A percentile compares a stretch with the other conserved stretches of the same genome.
phyloP scores from a whole-genome alignment of 2,113 vertebrate genomes.

The Rhinoptilus africanus region DNA sequence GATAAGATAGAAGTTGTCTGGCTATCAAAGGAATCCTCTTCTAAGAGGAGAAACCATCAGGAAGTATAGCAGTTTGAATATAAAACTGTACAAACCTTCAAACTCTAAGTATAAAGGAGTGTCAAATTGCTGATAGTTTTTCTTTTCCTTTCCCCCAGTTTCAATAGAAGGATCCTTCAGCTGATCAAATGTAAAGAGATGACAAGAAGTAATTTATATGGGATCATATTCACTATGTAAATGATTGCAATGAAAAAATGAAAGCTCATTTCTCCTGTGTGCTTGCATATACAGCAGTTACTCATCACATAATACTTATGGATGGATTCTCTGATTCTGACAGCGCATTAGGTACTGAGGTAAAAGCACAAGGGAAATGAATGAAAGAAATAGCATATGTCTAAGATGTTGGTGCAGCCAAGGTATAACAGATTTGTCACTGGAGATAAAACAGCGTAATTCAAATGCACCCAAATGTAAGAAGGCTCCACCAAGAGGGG shows the following conservation, averaged over 20 bases:
- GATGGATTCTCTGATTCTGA: slow-evolving; percentile 55
- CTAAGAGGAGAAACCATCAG: slow-evolving; percentile 50
- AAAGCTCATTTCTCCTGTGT: slow-evolving; percentile 53
- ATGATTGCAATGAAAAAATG: slow-evolving; percentile 36
- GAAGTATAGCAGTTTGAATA: slow-evolving; percentile 53
- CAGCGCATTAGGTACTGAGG: slow-evolving; percentile 34
- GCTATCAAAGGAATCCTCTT: slow-evolving; percentile 64
- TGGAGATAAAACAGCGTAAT: slow-evolving; percentile 17
- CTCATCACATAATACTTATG: slow-evolving; percentile 54
- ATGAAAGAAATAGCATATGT: slow-evolving; percentile 16
- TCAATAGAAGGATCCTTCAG: slow-evolving; percentile 47
- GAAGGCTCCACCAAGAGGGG: neutral
- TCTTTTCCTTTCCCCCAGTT: neutral
- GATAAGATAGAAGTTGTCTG: slow-evolving; percentile 49
- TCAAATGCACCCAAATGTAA: slow-evolving; percentile 25
- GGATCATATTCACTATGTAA: slow-evolving; percentile 61
- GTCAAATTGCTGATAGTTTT: slow-evolving; percentile 45
- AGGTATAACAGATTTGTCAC: slow-evolving; percentile 36
- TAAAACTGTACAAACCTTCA: slow-evolving; percentile 65
- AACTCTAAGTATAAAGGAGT: slow-evolving; percentile 49
- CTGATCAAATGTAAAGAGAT: slow-evolving; percentile 65
- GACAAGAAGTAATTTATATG: slow-evolving; percentile 70
- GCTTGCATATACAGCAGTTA: slow-evolving; percentile 47
- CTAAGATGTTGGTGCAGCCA: slow-evolving; percentile 22
- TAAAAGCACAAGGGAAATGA: slow-evolving; percentile 39